Conservation (phyloP, 2,797 vertebrate species). For the Spondyliosoma cantharus region DNA sequence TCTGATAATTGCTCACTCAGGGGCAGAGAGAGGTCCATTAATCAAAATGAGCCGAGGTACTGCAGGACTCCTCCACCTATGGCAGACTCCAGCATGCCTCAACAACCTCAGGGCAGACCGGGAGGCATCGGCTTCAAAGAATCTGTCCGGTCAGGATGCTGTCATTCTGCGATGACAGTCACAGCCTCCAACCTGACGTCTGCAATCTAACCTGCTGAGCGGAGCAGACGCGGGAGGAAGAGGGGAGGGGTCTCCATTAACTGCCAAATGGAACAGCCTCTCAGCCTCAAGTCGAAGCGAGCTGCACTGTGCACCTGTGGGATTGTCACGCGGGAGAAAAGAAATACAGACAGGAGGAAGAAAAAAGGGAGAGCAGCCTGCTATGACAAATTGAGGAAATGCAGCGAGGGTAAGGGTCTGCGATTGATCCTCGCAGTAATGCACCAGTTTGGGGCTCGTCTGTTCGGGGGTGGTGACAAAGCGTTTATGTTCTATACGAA, state of each 20-base stretch:
- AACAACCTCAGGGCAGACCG: conserved; percentile 64
- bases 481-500: conserved; percentile 56
- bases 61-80: conserved; percentile 73
- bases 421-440: conserved; percentile 69
- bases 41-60: conserved; percentile 85
- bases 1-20: conserved; percentile 90
- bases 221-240: conserved; percentile 18
- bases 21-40: conserved; percentile 87
- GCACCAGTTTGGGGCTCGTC: conserved; percentile 42
- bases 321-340: conserved; percentile 28
- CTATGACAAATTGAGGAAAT: conserved; percentile 53
- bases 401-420: conserved; percentile 30
- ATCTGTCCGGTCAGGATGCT: conserved; percentile 55
- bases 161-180: conserved; percentile 62
- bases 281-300: conserved; percentile 59
- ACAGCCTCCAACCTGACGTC: conserved; percentile 22
- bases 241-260: conserved; percentile 39
- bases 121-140: conserved; percentile 63
- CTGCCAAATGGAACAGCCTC: conserved; percentile 55
- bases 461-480: conserved; percentile 44
- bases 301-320: conserved; percentile 46
- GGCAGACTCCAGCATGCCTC: conserved; percentile 71
- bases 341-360: background rate
- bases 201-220: conserved; percentile 44
- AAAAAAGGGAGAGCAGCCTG: conserved; percentile 2